Percentiles rank a stretch among this genome's conserved stretches.
Evolutionary conservation across 2,113 vertebrate genomes (phyloP).

Genomic region (Ceuthmochares aereus): DNA sequence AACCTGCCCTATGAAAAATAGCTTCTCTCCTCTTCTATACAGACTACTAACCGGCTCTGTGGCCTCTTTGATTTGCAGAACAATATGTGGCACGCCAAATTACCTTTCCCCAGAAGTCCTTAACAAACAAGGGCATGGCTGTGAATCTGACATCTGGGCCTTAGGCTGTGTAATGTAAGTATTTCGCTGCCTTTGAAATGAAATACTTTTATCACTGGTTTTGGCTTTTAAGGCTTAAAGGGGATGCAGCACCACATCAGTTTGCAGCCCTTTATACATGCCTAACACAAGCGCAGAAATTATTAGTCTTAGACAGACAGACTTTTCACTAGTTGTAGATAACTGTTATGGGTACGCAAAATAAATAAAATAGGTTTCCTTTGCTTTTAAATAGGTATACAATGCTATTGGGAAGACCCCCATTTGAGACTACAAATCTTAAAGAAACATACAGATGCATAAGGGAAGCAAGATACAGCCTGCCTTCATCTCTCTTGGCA

Average conservation of each 20-base stretch:
- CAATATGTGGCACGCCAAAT: constrained; percentile 98
- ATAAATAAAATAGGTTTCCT: not conserved
- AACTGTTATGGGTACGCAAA: not conserved
- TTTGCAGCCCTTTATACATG: not conserved
- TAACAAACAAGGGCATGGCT: constrained; percentile 97
- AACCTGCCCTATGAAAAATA: not conserved
- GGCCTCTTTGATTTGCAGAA: constrained; percentile 80
- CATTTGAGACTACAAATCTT: constrained; percentile 97
- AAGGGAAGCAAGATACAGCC: constrained; percentile 91
- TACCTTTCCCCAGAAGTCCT: constrained; percentile 98
- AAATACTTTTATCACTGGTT: not conserved
- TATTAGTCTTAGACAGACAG: not conserved
- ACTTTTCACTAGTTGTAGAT: not conserved
- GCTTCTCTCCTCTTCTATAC: not conserved
- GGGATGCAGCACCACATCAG: not conserved
- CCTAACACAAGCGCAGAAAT: not conserved
- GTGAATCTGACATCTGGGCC: constrained; percentile 98
- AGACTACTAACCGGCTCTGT: not conserved
- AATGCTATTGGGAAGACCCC: constrained; percentile 94
- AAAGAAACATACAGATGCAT: constrained; percentile 98
- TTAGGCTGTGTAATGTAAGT: constrained; percentile 99
- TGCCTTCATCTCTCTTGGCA: constrained; percentile 89
- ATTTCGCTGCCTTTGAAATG: not conserved
- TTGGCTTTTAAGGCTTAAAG: not conserved
- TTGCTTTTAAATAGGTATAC: constrained; percentile 86